phyloP scores from a whole-genome alignment of 92 coral and sea anemone genomes.

The Palythoa heliodiscus region DNA sequence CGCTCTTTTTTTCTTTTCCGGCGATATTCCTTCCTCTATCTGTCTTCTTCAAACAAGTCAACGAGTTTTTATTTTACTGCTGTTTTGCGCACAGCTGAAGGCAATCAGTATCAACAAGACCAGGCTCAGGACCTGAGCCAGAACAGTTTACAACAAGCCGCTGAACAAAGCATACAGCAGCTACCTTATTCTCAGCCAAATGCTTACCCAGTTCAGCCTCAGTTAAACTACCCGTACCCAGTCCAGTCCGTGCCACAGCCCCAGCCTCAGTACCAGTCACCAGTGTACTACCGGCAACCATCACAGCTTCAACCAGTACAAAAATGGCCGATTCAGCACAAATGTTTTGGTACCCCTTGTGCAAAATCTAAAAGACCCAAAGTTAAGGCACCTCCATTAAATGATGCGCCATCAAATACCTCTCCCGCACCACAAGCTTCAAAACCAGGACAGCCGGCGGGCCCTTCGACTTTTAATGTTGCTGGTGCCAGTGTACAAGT shows the following conservation, averaged over 20 bases:
- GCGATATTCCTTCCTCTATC: too few species aligned
- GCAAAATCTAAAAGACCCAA: constrained; percentile 18
- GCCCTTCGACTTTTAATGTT: constrained; percentile 58
- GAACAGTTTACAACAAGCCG: background rate
- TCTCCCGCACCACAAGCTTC: constrained; percentile 27
- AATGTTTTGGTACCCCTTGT: constrained; percentile 28
- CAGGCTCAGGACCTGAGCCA: constrained; percentile 7
- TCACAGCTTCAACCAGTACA: background rate
- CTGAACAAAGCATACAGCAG: constrained; percentile 8
- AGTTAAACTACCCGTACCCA: constrained; percentile 20
- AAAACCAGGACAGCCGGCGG: constrained; percentile 33
- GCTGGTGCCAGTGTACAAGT: constrained; percentile 65
- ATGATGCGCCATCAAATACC: background rate
- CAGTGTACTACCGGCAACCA: constrained; percentile 18
- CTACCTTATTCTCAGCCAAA: constrained; percentile 10
- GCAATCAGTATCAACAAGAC: constrained; percentile 17
- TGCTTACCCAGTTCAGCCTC: constrained; percentile 6
- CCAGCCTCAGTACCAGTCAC: background rate
- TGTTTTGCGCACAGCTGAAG: constrained; percentile 36
- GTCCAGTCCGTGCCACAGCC: background rate
- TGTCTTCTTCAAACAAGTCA: background rate
- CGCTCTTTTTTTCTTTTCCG: too few species aligned
- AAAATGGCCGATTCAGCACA: constrained; percentile 37
- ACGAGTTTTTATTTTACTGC: background rate
- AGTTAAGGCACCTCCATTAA: background rate